Conservation (phyloP, 2,888 invertebrate species). For the Carcina quercana region DNA sequence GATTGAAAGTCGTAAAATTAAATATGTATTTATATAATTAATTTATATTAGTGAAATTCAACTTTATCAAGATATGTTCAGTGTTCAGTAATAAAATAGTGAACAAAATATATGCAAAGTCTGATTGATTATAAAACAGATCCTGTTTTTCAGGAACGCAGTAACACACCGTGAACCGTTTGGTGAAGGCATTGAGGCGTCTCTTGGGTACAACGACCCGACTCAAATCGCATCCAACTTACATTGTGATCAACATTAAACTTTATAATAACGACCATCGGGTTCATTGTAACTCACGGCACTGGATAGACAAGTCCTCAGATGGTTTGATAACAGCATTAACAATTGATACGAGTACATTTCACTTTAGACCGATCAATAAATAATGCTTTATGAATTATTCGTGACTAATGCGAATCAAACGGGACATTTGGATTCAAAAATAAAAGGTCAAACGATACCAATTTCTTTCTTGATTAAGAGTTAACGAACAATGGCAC, state of each 20-base stretch:
- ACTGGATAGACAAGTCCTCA: conserved; percentile 46
- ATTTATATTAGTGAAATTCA: too few relatives aligned
- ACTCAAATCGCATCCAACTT: conserved; percentile 59
- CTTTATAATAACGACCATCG: conserved; percentile 54
- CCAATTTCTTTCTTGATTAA: too few relatives aligned
- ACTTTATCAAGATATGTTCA: too few relatives aligned
- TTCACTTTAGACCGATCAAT: conserved; percentile 21
- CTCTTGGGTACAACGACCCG: conserved; percentile 65
- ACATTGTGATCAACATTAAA: conserved; percentile 51
- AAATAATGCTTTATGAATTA: too few relatives aligned
- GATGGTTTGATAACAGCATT: conserved; percentile 32
- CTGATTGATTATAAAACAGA: conserved; percentile 33
- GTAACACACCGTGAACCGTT: conserved; percentile 59
- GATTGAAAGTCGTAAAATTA: too few relatives aligned
- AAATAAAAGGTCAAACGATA: too few relatives aligned
- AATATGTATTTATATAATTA: too few relatives aligned
- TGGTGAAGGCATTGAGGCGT: conserved; percentile 60
- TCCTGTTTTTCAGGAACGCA: conserved; percentile 62
- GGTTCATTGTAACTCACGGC: conserved; percentile 42
- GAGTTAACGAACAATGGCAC: too few relatives aligned
- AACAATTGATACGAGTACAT: conserved; percentile 32
- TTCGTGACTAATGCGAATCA: too few relatives aligned
- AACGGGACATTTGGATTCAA: too few relatives aligned
- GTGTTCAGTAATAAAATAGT: too few relatives aligned
- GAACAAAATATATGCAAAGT: too few relatives aligned